phyloP scores from a whole-genome alignment of 2,888 invertebrate genomes.

The Mellilla xanthometata region DNA sequence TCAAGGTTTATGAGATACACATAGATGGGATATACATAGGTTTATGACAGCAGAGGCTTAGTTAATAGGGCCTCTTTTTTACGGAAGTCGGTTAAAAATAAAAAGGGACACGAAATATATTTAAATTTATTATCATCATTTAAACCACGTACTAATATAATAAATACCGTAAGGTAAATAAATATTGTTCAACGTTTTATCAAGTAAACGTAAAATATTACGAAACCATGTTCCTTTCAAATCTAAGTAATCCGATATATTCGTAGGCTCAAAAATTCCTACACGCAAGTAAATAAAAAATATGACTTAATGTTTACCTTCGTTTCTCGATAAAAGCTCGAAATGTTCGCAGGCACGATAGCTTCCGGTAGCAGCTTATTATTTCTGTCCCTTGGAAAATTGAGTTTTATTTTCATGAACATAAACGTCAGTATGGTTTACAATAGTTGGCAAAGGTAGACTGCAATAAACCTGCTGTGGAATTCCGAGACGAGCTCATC shows the following conservation, averaged over 20 bases:
- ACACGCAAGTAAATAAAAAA: slow-evolving; percentile 32
- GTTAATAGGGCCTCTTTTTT: too few species aligned
- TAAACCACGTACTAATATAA: too few species aligned
- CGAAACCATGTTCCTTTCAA: slow-evolving; percentile 13
- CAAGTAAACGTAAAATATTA: slow-evolving; percentile 13
- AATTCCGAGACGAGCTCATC: slow-evolving; percentile 31
- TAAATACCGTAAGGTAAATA: too few species aligned
- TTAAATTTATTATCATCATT: too few species aligned
- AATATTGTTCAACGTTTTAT: too few species aligned
- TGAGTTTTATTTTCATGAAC: slow-evolving; percentile 32
- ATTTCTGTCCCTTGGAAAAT: slow-evolving; percentile 20
- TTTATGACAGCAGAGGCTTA: too few species aligned
- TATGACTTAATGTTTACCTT: slow-evolving; percentile 24
- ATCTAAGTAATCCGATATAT: slow-evolving; percentile 21
- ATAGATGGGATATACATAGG: too few species aligned
- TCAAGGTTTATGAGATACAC: too few species aligned
- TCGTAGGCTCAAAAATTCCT: slow-evolving; percentile 23
- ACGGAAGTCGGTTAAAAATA: too few species aligned
- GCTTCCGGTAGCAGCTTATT: slow-evolving; percentile 46
- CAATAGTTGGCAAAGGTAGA: slow-evolving; percentile 19
- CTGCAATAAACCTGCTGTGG: slow-evolving; percentile 28
- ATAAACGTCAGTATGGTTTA: slow-evolving; percentile 38
- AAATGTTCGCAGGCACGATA: slow-evolving; percentile 46
- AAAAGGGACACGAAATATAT: too few species aligned
- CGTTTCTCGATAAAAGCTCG: slow-evolving; percentile 48